Base-by-base conservation (phyloP, 2,888 invertebrate species). In the Piscicola geometra region DNA sequence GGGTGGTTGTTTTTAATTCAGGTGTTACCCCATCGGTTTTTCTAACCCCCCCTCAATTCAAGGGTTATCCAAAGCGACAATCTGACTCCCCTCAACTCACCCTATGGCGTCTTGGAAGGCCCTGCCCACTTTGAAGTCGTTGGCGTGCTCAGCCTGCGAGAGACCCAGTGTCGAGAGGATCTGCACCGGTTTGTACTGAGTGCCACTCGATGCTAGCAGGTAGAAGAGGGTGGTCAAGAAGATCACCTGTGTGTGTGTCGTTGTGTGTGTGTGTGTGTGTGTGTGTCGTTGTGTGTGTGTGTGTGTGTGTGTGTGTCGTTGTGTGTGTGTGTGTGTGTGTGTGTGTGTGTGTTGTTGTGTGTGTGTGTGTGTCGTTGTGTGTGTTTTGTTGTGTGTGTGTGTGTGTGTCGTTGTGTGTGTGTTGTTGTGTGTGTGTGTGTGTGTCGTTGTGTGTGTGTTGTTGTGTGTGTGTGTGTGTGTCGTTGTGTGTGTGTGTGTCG, bases 151-250 rank as follows among this genome's bases (percentile, higher is more conserved):
- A n/a, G 32, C 30, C 28, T 64, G 33, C 30, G 60, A 47, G 0
- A 93, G 91, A 79, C 93, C 93, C 78, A 93, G 88, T 78, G 90
- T 90, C 5, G 92, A 91, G 81, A 94, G 90, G 71, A 93, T 88
- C 83, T 95, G 93, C 25, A 97, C 90, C 0, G 98, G 98, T 83
- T 95, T 95, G 87, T 98, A 99, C 74, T 92, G 88, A 76, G 89
- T 89, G 75, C 90, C 90, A 83, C 93, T 93, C 18, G 92, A 92
- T 79, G 92, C 93, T 79, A 99, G 88, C 72, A 99, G 88, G 86
- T 98, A 99, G 87, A 97, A 99, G 9, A 99, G 87, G 0, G 97
- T 93, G 1, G 98, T 97, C 83, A 98, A 90, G 87, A 99, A 99
- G 30, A 99, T 94, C 79, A 97, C 90, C 96, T 96, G 84, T 2